Conservation (phyloP, 1,140 invertebrate genomes). For the Bombus huntii region DNA sequence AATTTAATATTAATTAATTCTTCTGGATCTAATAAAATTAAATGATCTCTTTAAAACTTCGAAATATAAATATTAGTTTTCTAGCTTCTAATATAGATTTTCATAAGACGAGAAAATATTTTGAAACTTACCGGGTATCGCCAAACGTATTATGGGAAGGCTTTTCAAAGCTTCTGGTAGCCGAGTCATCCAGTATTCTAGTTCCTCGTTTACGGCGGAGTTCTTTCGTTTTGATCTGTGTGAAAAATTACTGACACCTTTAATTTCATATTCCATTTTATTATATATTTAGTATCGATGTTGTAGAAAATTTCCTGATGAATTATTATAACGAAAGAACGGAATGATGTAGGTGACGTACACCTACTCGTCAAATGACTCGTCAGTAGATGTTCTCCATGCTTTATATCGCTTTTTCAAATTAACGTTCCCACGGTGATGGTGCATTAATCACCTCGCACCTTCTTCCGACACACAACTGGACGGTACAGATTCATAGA, state of each 20-base stretch:
- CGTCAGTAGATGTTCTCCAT: slow-evolving; percentile 2
- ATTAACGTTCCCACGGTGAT: slow-evolving; percentile 46
- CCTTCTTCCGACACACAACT: slow-evolving; percentile 18
- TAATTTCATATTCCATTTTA: slow-evolving; percentile 35
- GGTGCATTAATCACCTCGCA: slow-evolving; percentile 19
- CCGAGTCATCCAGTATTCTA: slow-evolving; percentile 89
- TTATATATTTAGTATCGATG: not conserved
- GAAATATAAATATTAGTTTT: not conserved
- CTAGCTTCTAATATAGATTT: not conserved
- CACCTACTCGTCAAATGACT: slow-evolving; percentile 14
- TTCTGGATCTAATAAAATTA: not conserved
- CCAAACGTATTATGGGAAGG: slow-evolving; percentile 87
- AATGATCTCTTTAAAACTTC: not conserved
- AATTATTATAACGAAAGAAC: not conserved
- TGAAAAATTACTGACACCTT: not conserved
- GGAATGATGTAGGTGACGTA: not conserved
- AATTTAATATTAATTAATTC: not conserved
- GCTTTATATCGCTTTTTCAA: slow-evolving; percentile 34
- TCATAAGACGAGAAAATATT: not conserved
- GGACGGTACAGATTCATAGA: slow-evolving; percentile 2
- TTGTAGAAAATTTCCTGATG: not conserved
- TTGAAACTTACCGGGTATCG: slow-evolving; percentile 88
- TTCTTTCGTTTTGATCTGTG: not conserved
- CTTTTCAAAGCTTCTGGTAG: slow-evolving; percentile 84
- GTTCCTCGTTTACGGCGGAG: slow-evolving; percentile 72